Percentiles rank a stretch among this genome's conserved stretches.
phyloP scores from a whole-genome alignment of 2,888 invertebrate genomes.

The Ochropacha duplaris region DNA sequence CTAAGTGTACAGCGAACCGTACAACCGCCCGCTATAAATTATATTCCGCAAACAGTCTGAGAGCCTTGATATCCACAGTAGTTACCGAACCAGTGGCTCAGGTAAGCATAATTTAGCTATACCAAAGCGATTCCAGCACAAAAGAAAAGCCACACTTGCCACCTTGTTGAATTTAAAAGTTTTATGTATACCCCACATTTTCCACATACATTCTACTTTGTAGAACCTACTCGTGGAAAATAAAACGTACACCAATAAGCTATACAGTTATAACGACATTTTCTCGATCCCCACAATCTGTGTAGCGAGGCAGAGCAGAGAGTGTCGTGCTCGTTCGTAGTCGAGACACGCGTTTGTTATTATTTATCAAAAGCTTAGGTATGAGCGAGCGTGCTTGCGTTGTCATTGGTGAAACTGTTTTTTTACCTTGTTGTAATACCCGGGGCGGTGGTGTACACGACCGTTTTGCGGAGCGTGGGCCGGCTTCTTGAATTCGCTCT shows the following conservation, averaged over 20 bases:
- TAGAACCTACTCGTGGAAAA: conserved; percentile 33
- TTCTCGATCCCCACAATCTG: conserved; percentile 30
- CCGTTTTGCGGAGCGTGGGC: conserved; percentile 79
- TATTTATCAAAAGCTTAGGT: conserved; percentile 37
- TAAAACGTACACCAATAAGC: conserved; percentile 36
- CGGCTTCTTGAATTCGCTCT: conserved; percentile 86
- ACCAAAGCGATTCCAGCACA: conserved; percentile 24
- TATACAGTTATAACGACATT: conserved; percentile 18
- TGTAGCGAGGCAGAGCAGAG: conserved; percentile 15
- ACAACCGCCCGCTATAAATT: conserved; percentile 5
- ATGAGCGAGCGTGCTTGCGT: conserved; percentile 15
- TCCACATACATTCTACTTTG: conserved; percentile 30
- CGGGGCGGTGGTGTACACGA: conserved; percentile 68
- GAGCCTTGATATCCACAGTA: conserved; percentile 22
- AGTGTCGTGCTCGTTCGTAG: conserved; percentile 25
- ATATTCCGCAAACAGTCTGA: conserved; percentile 17
- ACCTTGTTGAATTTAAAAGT: conserved; percentile 30
- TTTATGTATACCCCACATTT: conserved; percentile 37
- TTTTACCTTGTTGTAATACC: conserved; percentile 70
- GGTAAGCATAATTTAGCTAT: conserved; percentile 30
- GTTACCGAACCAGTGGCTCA: conserved; percentile 22
- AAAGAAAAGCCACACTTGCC: conserved; percentile 26
- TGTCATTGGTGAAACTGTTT: conserved; percentile 11
- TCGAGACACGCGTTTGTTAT: conserved; percentile 41
- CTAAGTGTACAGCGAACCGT: not conserved